Conservation (phyloP, 2,113 vertebrate species). For the Setophaga coronata region DNA sequence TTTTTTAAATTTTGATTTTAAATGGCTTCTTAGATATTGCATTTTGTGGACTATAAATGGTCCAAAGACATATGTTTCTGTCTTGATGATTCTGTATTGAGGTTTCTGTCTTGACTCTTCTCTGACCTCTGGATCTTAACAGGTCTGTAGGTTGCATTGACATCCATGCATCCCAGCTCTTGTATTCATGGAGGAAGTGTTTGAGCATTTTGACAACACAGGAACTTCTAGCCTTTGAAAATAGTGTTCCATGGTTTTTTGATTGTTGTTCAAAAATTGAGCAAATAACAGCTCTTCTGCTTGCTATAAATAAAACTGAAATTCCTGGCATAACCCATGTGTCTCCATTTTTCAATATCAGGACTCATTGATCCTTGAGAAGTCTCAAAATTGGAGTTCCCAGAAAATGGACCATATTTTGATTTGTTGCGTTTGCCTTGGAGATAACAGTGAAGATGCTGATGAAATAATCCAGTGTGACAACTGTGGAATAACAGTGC, state of each 20-base stretch:
- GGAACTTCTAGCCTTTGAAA: not conserved
- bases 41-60: not conserved
- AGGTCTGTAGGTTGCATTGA: not conserved
- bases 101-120: not conserved
- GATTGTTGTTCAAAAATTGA: not conserved
- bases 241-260: not conserved
- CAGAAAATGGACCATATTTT: constrained; percentile 96
- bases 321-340: not conserved
- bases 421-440: constrained; percentile 98
- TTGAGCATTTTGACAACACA: not conserved
- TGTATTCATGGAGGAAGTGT: not conserved
- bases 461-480: constrained; percentile 99
- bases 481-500: constrained; percentile 98
- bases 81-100: not conserved
- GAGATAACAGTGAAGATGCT: constrained; percentile 97
- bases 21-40: not conserved
- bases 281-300: not conserved
- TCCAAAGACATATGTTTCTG: not conserved
- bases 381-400: constrained; percentile 90
- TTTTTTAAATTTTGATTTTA: not conserved
- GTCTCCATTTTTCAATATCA: constrained; percentile 70
- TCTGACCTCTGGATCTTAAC: not conserved
- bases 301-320: not conserved
- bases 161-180: not conserved
- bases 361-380: constrained; percentile 92